Evolutionary conservation across 2,888 invertebrate genomes (phyloP).

Genomic region (Tenthredo amoena): DNA sequence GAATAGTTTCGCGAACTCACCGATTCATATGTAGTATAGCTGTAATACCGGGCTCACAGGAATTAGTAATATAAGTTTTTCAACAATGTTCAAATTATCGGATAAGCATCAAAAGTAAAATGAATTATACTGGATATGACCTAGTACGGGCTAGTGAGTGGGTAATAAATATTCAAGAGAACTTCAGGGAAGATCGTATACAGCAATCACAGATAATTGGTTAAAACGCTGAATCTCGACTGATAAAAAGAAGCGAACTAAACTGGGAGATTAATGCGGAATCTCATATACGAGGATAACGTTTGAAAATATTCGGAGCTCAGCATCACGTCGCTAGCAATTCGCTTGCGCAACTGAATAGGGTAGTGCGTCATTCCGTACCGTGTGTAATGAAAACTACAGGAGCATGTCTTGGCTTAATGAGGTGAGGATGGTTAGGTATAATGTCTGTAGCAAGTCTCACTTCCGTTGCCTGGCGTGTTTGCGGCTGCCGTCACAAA

Average conservation of each 20-base stretch:
- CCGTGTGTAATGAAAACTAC: slow-evolving; percentile 69
- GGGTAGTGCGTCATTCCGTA: slow-evolving; percentile 30
- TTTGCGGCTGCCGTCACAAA: slow-evolving; percentile 75
- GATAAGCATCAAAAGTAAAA: slow-evolving; percentile 10
- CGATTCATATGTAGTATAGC: neutral
- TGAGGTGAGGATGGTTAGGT: slow-evolving; percentile 71
- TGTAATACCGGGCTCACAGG: neutral
- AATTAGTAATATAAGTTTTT: slow-evolving; percentile 17
- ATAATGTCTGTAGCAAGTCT: slow-evolving; percentile 73
- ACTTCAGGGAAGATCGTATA: slow-evolving; percentile 20
- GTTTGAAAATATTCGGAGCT: neutral
- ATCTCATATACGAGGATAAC: neutral
- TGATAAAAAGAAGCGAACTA: neutral
- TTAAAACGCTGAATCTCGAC: slow-evolving; percentile 20
- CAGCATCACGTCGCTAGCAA: neutral
- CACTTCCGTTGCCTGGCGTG: slow-evolving; percentile 69
- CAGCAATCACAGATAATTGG: slow-evolving; percentile 23
- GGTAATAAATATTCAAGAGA: slow-evolving; percentile 22
- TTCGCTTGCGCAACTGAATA: slow-evolving; percentile 9
- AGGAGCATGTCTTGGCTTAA: slow-evolving; percentile 74
- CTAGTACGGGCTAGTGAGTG: neutral
- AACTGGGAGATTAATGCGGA: slow-evolving; percentile 5
- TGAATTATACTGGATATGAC: slow-evolving; percentile 22
- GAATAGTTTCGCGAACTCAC: neutral
- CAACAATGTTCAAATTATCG: slow-evolving; percentile 27